These are phyloP conservation scores for Beaufortia kweichowensis DNA, from an alignment of 2,113 vertebrate genomes.

Conservation along the genomic window DNA sequence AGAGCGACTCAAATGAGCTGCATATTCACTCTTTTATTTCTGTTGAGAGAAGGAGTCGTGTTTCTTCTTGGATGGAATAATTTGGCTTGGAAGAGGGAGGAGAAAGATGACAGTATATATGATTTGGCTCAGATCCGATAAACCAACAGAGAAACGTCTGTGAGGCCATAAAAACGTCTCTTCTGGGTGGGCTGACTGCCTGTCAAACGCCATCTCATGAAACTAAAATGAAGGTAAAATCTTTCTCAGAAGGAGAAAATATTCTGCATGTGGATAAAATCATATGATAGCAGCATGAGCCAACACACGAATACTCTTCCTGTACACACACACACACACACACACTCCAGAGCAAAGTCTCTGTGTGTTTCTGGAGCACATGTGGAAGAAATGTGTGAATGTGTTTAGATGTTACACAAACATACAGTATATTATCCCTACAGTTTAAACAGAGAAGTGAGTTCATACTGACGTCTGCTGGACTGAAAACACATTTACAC, in stretches of 20 bases:
- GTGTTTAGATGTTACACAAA: slow-evolving; percentile 53
- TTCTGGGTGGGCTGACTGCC: slow-evolving; percentile 71
- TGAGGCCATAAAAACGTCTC: slow-evolving; percentile 60
- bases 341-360: background rate
- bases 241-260: background rate
- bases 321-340: background rate
- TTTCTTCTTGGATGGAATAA: slow-evolving; percentile 60
- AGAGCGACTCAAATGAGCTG: slow-evolving; percentile 68
- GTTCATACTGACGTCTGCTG: no score
- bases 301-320: background rate
- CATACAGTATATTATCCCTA: no score
- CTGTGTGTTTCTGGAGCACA: no score
- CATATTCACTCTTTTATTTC: slow-evolving; percentile 61
- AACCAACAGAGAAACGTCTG: slow-evolving; percentile 51
- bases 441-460: no score
- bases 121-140: slow-evolving; percentile 22
- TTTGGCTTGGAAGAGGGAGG: slow-evolving; percentile 56
- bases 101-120: slow-evolving; percentile 34
- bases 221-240: slow-evolving; percentile 54
- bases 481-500: no score
- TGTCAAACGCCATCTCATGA: slow-evolving; percentile 59
- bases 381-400: slow-evolving; percentile 56
- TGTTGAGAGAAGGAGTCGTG: slow-evolving; percentile 61
- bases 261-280: background rate
- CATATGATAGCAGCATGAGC: slow-evolving; percentile 39